A percentile compares a stretch with the other conserved stretches of the same genome.
phyloP scores from a whole-genome alignment of 2,888 invertebrate species.

The Thera britannica region DNA sequence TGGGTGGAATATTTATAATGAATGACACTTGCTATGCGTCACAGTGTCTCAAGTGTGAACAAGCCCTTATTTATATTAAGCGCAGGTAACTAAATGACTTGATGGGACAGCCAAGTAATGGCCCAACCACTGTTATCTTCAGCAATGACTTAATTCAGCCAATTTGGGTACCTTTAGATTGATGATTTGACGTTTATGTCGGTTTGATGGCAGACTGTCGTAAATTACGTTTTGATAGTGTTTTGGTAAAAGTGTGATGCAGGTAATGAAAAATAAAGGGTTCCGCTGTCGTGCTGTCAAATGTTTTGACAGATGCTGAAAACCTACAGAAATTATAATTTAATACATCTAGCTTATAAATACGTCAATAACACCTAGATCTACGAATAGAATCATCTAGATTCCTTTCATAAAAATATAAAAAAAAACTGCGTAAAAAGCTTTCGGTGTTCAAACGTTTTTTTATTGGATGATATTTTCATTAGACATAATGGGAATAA shows the following conservation, averaged over 20 bases:
- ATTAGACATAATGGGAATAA: neutral
- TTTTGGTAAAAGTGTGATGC: constrained; percentile 6
- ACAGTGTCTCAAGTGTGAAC: constrained; percentile 8
- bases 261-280: neutral
- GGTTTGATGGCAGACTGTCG: constrained; percentile 27
- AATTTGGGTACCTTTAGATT: constrained; percentile 55
- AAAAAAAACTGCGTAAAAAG: too few species aligned
- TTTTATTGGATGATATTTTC: neutral
- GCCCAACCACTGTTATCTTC: constrained; percentile 50
- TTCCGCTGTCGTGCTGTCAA: neutral
- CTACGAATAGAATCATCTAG: too few species aligned
- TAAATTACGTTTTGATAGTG: constrained; percentile 32
- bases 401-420: too few species aligned
- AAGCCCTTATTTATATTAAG: constrained; percentile 32
- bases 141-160: constrained; percentile 63
- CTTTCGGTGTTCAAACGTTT: neutral
- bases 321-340: too few species aligned
- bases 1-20: too few species aligned
- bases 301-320: too few species aligned
- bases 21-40: neutral
- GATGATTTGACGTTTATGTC: constrained; percentile 57
- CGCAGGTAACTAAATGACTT: constrained; percentile 47
- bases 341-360: too few species aligned
- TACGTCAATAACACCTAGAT: too few species aligned
- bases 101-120: constrained; percentile 45